Conservation (phyloP, 92 coral and sea anemone species). For the Nematostella vectensis region DNA sequence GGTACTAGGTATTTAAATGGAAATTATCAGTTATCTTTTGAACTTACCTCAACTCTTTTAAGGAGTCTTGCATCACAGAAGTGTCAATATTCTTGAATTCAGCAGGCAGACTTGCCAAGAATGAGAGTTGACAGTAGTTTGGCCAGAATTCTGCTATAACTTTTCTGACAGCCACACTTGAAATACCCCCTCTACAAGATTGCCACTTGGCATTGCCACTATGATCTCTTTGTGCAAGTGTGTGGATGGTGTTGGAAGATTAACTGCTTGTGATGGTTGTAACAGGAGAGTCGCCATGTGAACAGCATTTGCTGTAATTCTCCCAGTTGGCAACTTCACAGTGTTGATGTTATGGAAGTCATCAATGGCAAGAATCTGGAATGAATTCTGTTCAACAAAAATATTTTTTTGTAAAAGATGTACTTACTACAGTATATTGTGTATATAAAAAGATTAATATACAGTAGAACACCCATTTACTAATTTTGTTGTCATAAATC, state of each 20-base stretch:
- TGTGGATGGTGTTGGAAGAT: conserved; percentile 4
- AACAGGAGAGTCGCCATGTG: conserved; percentile 45
- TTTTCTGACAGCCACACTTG: conserved; percentile 14
- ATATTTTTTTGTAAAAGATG: too few species aligned
- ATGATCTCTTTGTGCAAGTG: conserved; percentile 35
- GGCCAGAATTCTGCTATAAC: conserved; percentile 33
- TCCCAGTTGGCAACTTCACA: conserved; percentile 38
- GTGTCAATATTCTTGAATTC: conserved; percentile 28
- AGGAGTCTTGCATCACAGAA: conserved; percentile 22
- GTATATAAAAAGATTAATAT: too few species aligned
- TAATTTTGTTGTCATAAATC: background rate
- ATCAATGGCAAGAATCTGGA: conserved; percentile 38
- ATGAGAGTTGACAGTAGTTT: conserved; percentile 21
- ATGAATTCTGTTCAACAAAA: conserved; percentile 32
- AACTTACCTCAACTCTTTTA: conserved; percentile 42
- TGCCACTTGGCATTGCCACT: conserved; percentile 22
- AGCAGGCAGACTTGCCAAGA: conserved; percentile 30
- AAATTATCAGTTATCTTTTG: too few species aligned
- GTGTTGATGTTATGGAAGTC: conserved; percentile 52
- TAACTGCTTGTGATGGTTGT: conserved; percentile 17
- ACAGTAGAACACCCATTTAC: too few species aligned
- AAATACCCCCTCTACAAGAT: conserved; percentile 40
- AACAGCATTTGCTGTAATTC: conserved; percentile 34
- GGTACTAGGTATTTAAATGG: too few species aligned
- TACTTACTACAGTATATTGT: too few species aligned